Conservation (phyloP, 23 tunicate genomes). For the Pegea sp. region DNA sequence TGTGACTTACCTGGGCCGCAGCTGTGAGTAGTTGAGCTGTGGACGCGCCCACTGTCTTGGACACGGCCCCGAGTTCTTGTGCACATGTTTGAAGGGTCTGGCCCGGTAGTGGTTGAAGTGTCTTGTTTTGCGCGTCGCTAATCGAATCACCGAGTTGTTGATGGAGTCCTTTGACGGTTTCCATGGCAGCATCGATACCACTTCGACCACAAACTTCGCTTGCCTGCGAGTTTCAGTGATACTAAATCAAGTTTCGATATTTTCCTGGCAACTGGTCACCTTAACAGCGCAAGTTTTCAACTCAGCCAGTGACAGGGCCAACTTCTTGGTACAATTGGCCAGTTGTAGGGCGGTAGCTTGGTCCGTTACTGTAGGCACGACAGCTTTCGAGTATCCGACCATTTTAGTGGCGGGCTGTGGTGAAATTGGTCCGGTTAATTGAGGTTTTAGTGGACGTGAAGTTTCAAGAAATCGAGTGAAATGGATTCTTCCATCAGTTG, state of each 20-base stretch:
- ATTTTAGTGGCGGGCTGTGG: constrained; percentile 84
- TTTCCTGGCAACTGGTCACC: too few relatives aligned
- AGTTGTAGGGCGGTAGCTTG: constrained; percentile 83
- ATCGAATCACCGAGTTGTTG: constrained; percentile 53
- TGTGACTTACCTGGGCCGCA: constrained; percentile 61
- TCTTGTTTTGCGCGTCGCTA: constrained; percentile 56
- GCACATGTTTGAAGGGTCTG: constrained; percentile 81
- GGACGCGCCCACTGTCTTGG: constrained; percentile 70
- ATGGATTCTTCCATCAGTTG: too few relatives aligned
- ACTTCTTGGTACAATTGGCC: constrained; percentile 91
- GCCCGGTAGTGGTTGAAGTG: constrained; percentile 80
- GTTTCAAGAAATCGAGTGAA: too few relatives aligned
- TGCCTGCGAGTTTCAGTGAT: constrained; percentile 17
- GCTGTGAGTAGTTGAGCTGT: constrained; percentile 92
- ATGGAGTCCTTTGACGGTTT: constrained; percentile 53
- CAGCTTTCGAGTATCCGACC: constrained; percentile 95
- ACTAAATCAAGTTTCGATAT: neutral
- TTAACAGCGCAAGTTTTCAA: constrained; percentile 37
- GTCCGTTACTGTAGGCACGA: constrained; percentile 90
- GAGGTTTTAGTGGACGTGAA: too few relatives aligned
- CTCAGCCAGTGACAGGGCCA: constrained; percentile 51
- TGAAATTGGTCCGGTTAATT: neutral
- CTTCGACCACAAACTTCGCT: constrained; percentile 72
- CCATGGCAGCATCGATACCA: constrained; percentile 83
- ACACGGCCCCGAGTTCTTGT: constrained; percentile 79